These are phyloP conservation scores for Diadegma fenestrale DNA, from an alignment of 2,888 invertebrate species.

Conservation along the genomic window DNA sequence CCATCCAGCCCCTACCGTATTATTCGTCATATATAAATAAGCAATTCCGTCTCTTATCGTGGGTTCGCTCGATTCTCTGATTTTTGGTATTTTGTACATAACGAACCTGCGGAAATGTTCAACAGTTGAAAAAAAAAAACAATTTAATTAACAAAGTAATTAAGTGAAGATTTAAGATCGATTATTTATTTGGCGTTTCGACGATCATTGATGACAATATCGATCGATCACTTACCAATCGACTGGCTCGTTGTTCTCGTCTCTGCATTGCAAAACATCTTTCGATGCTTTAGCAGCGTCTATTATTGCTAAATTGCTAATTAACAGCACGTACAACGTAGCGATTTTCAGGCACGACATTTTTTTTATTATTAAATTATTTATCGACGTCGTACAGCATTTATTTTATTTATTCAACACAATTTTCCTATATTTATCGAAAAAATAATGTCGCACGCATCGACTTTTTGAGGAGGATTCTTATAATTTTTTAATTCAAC, in stretches of 20 bases:
- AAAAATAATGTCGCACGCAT: background rate
- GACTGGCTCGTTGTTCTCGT: slow-evolving; percentile 88
- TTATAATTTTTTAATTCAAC: background rate
- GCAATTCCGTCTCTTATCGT: slow-evolving; percentile 88
- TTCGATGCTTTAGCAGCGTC: background rate
- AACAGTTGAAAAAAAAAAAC: slow-evolving; percentile 60
- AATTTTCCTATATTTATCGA: background rate
- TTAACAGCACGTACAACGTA: slow-evolving; percentile 8
- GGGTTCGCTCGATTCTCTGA: slow-evolving; percentile 86
- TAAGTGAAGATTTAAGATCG: too few relatives aligned
- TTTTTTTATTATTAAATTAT: background rate
- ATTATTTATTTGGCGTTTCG: slow-evolving; percentile 49
- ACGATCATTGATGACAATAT: background rate
- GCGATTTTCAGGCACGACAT: slow-evolving; percentile 29
- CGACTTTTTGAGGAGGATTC: background rate
- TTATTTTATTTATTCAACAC: too few relatives aligned
- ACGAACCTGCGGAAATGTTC: slow-evolving; percentile 89
- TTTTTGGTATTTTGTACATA: slow-evolving; percentile 92
- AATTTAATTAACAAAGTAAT: too few relatives aligned
- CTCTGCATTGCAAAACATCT: slow-evolving; percentile 83
- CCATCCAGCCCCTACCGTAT: slow-evolving; percentile 88
- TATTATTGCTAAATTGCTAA: background rate
- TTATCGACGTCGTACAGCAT: background rate
- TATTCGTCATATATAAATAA: slow-evolving; percentile 90
- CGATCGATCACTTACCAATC: slow-evolving; percentile 88